These are phyloP conservation scores for Pemphigus obesinymphae DNA, from an alignment of 1,140 invertebrate species.

Conservation along the genomic window DNA sequence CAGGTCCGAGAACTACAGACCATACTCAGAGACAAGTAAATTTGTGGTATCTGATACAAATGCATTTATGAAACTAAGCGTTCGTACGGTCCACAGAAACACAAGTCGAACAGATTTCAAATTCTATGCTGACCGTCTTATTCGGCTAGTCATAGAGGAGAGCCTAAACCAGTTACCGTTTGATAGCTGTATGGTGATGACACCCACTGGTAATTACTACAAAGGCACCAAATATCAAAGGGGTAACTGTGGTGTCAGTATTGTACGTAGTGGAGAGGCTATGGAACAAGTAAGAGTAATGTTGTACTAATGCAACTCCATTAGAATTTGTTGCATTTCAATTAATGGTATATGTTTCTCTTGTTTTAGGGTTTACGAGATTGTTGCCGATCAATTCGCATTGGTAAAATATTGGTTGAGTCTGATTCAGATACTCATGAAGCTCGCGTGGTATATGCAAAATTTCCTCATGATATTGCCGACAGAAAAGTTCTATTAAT, in stretches of 20 bases:
- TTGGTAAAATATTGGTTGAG: conserved; percentile 97
- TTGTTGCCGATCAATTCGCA: conserved; percentile 94
- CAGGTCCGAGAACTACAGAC: conserved; percentile 92
- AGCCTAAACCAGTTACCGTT: conserved; percentile 96
- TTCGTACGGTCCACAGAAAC: conserved; percentile 58
- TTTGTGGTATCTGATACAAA: conserved; percentile 44
- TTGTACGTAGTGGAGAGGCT: conserved; percentile 81
- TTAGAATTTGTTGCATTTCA: too few species aligned
- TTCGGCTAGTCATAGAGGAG: conserved; percentile 94
- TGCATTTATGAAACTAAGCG: not conserved
- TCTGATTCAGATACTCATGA: conserved; percentile 94
- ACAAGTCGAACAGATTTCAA: conserved; percentile 94
- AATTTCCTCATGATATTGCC: conserved; percentile 93
- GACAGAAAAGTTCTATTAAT: conserved; percentile 88
- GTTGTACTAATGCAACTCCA: not conserved
- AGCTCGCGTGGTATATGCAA: conserved; percentile 93
- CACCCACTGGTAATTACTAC: conserved; percentile 87
- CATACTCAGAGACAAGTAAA: conserved; percentile 89
- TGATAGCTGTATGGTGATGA: conserved; percentile 78
- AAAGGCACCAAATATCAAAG: conserved; percentile 89
- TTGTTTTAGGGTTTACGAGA: conserved; percentile 78
- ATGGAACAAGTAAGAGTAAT: conserved; percentile 79
- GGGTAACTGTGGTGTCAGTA: conserved; percentile 97
- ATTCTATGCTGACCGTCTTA: conserved; percentile 93
- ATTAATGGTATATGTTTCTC: too few species aligned